Base-by-base conservation (phyloP, 1,140 invertebrate species). In the Manduca sexta region DNA sequence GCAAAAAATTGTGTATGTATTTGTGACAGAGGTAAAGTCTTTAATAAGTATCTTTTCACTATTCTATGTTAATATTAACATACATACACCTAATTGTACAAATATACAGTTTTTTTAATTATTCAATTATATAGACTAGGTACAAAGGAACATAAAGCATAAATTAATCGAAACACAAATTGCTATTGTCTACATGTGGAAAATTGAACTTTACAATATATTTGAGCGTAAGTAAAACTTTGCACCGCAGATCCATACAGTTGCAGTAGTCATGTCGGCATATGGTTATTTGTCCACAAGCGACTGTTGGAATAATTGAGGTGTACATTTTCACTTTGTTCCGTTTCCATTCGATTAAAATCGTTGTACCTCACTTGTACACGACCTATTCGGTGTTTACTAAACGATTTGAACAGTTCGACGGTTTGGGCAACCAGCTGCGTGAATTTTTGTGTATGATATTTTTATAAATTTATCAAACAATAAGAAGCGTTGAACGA, bases 271-370 rank as follows among this genome's bases (percentile, higher is more conserved):
- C 56, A 59, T 63, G 64, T 68, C 69, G 69, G 70, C 74, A 69
- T 67, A 61, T 74, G 63, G 68, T 63, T 69, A 78, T 84, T 84
- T 78, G 71, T 82, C 71, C 69, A 74, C 66, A 65, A 64, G 60
- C 70, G 72, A 61, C 67, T 63, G 70, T 67, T 71, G 68, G 78
- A 84, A 79, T 84, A 84, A 84, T 84, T 84, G 80, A 84, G 80
- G 80, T 84, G 80, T 80, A 82, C 78, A 82, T 84, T 84, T 84
- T 84, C 80, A 84, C 80, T 84, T 84, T 84, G 80, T 81, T 81
- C 79, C 74, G 74, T 84, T 82, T 84, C 80, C 80, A 84, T 82
- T 84, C 78, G 80, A 84, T 84, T 84, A 84, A 84, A 84, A 84
- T 74, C 69, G 76, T 69, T 81, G 76, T 81, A 80, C 74, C 75